Conservation (phyloP, 1,140 invertebrate genomes). For the Helicoverpa zea region DNA sequence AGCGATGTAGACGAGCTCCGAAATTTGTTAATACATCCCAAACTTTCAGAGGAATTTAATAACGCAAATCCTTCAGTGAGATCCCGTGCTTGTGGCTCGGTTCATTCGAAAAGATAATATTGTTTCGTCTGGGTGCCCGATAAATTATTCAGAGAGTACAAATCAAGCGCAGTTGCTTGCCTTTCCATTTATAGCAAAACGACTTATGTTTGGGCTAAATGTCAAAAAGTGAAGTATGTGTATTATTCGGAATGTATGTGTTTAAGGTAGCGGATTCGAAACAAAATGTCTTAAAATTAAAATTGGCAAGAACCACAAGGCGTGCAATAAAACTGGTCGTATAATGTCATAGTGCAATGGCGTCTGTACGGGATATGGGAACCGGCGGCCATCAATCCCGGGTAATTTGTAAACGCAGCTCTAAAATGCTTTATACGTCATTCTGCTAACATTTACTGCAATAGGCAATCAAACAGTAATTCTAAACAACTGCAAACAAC, state of each 20-base stretch:
- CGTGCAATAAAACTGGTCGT: neutral
- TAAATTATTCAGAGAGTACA: conserved; percentile 34
- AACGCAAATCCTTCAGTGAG: neutral
- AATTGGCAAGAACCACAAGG: too few relatives aligned
- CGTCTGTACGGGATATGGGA: neutral
- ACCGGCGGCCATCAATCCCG: neutral
- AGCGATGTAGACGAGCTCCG: conserved; percentile 13
- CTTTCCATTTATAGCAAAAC: too few relatives aligned
- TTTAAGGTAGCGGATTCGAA: too few relatives aligned
- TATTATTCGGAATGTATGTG: too few relatives aligned
- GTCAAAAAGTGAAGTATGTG: too few relatives aligned
- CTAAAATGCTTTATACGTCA: neutral
- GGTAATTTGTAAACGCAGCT: neutral
- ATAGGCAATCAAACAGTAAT: conserved; percentile 22
- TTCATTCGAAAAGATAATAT: neutral
- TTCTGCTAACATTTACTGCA: neutral
- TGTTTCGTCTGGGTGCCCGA: neutral
- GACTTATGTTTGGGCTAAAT: too few relatives aligned
- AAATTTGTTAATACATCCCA: conserved; percentile 19
- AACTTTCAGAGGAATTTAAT: conserved; percentile 26
- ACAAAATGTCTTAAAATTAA: too few relatives aligned
- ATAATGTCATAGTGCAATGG: neutral
- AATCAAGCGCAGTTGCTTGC: neutral
- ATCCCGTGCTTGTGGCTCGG: neutral
- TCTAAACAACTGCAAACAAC: conserved; percentile 25